phyloP scores from a whole-genome alignment of 2,113 vertebrate genomes.

The Microtus pennsylvanicus region DNA sequence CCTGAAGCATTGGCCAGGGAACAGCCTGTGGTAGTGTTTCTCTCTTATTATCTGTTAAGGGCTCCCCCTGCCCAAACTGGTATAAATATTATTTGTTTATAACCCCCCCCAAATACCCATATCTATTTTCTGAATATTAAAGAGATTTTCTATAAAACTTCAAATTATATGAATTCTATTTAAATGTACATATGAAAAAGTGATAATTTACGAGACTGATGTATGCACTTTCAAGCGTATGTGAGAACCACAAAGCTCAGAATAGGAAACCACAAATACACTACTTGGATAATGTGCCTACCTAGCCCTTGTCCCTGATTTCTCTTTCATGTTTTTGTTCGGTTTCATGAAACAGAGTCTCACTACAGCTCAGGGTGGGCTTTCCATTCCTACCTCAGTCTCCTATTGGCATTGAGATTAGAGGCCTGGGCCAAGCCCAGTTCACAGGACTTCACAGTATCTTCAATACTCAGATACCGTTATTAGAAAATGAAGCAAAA shows the following conservation, averaged over 20 bases:
- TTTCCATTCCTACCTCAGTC: background rate
- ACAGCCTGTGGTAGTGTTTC: background rate
- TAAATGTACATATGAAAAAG: background rate
- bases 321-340: background rate
- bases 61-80: background rate
- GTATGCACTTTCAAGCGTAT: background rate
- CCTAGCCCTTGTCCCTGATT: background rate
- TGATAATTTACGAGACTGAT: background rate
- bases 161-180: background rate
- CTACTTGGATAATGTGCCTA: background rate
- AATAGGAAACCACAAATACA: background rate
- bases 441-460: background rate
- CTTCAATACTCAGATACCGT: background rate
- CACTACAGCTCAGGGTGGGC: background rate
- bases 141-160: background rate
- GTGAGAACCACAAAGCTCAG: background rate
- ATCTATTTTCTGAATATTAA: conserved; percentile 41
- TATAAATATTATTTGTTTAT: background rate
- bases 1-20: background rate
- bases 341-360: background rate
- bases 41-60: background rate
- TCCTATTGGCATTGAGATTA: background rate
- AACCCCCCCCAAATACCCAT: background rate
- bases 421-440: background rate
- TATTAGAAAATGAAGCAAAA: background rate